Evolutionary conservation across 2,797 vertebrate genomes (phyloP), one percentile per base, ranked within the genome.

Genomic region (Diplodus puntazzo): DNA sequence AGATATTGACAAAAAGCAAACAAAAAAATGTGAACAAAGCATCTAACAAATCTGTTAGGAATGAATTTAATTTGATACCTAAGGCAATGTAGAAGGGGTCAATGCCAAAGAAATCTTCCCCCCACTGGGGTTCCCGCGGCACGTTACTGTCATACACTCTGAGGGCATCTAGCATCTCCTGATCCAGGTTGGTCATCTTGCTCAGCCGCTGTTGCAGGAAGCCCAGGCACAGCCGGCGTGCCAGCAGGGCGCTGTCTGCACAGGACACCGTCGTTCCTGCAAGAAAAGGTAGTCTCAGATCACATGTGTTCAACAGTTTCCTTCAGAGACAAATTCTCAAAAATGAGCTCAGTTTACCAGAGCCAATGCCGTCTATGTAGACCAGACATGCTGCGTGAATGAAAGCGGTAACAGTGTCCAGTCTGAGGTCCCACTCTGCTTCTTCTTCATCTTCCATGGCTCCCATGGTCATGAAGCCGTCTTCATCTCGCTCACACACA

Each of bases 361-460:
- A 98, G 78, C 98, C 98, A 27, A 99, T 96, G 82, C 97, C 97
- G 65, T 99, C 98, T 23, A 99, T 89, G 76, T 98, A 99, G 0
- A 98, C 97, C 73, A 99, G 94, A 78, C 98, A 99, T 0, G 98
- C 98, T 0, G 97, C 98, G 2, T 99, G 98, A 79, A 99, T 93
- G 82, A 99, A 97, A 63, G 97, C 96, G 0, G 95, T 96, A 59
- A 96, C 68, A 0, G 94, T 91, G 95, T 95, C 91, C 93, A 98
- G 92, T 83, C 64, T 68, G 59, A 92, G 88, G 84, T 94, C 85
- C 46, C 83, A 89, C 69, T 92, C 77, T 0, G 86, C 77, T 63
- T 92, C 90, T 27, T 94, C 92, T 10, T 94, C 92, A 0, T 94
- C 93, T 5, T 92, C 90, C 46, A 89, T 57, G 17, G 85, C 89